Base-by-base conservation (phyloP, 1,140 invertebrate species). In the Nasonia vitripennis region DNA sequence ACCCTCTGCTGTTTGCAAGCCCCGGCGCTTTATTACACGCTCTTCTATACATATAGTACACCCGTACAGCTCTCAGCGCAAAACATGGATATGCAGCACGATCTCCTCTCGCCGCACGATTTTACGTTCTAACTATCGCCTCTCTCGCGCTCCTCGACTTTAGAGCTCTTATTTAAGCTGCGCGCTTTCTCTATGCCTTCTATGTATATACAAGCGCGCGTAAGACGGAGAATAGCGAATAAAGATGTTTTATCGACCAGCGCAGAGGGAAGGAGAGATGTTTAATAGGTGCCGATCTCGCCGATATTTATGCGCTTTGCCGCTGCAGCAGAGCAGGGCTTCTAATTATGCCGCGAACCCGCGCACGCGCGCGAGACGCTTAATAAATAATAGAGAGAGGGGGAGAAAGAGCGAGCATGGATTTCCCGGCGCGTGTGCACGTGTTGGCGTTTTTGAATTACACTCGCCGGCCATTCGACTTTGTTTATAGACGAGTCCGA, bases 341-440 rank as follows among this genome's bases (percentile, higher is more conserved):
- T 81, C 78, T 81, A 81, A 81, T 81, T 81, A 81, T 45, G 67
- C 78, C 78, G 78, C 78, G 78, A 27, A 4, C 34, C 78, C 27
- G 27, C 27, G 27, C 27, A 27, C 27, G 27, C 31, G 34, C 14
- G 31, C 78, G 37, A 41, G 3, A 20, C 62, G 51, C 78, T 79
- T 79, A 37, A 79, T 79, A 79, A 79, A 79, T 51, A 51, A 20
- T 27, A 62, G 41, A 45, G 41, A 14, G 20, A 0, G 27, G 27
- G 27, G 27, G 1, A 1, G 27, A 2, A 27, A 27, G 27, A 20
- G 1, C n/a, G 14, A 55, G 51, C 51, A 17, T 17, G 51, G 14
- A 55, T 55, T 55, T 55, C 74, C 23, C 68, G n/a, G 68, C 68
- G 34, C 5, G 34, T 37, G 34, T 37, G 5, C 27, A 27, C 27